Base-by-base conservation (phyloP, 2,113 vertebrate genomes). In the Cynocephalus volans region DNA sequence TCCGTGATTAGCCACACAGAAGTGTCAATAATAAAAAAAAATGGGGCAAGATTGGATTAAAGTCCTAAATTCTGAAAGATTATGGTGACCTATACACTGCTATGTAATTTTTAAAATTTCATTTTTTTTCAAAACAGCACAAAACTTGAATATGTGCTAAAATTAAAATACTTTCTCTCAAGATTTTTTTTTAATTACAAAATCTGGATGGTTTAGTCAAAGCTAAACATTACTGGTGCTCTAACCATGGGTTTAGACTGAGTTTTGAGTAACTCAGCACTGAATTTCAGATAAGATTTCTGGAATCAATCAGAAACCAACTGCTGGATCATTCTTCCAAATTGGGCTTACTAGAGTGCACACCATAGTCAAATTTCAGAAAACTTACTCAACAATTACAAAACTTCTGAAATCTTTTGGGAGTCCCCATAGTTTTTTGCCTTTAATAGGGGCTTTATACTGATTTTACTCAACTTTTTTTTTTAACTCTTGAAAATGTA, bases 351-450 rank as follows among this genome's bases (percentile, higher is more conserved):
- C 12, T 91, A 31, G 4, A 56, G 3, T 75, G 3, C 8, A 92
- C 6, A 91, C 1, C 21, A 36, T 23, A 93, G 45, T 21, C 24
- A 83, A 69, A 70, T 81, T 81, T 92, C 33, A 9, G 45, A 70
- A 97, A 96, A 96, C 6, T 26, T n/a, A 91, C 5, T 23, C 10
- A 76, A 90, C 7, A 91, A 24, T 56, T 54, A 2, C 31, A 88
- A 96, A 85, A n/a, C 19, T 50, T 13, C 7, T 88, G 15, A 90
- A 96, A 83, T 90, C 18, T 50, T 96, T 87, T 87, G 41, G 10
- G 73, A 93, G 7, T 12, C 11, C 18, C 17, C 26, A 33, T 7
- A 76, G 3, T 75, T 75, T 83, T 28, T 89, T 84, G 23, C 4
- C 48, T 69, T 15, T 33, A 26, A 91, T 26, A 64, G 5, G 18